Evolutionary conservation across 2,797 vertebrate species (phyloP).

Genomic region (Thamnophis elegans): DNA sequence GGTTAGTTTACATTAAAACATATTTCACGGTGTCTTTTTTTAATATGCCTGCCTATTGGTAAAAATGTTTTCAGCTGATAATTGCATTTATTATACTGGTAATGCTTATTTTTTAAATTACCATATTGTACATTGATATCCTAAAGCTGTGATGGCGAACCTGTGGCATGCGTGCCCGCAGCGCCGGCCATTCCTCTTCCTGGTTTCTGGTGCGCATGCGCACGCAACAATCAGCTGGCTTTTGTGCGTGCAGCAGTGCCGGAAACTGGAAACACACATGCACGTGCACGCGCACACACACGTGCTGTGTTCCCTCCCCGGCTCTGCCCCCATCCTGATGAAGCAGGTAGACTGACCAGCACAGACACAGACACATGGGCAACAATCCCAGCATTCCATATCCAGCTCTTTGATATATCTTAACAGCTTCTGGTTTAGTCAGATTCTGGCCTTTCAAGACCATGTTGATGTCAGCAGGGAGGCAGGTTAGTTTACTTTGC

Average conservation of each 20-base stretch:
- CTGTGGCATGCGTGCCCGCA: too few species aligned
- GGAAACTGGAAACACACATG: too few species aligned
- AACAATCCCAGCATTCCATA: too few species aligned
- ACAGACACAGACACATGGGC: too few species aligned
- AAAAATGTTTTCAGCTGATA: background rate
- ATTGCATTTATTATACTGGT: background rate
- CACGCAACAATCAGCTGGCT: too few species aligned
- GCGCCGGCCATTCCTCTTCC: too few species aligned
- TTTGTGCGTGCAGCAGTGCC: too few species aligned
- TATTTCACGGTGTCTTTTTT: background rate
- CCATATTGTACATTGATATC: background rate
- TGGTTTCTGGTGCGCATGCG: too few species aligned
- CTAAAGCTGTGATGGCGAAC: background rate
- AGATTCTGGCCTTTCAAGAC: background rate
- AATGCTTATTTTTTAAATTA: background rate
- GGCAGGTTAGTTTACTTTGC: background rate
- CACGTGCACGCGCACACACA: too few species aligned
- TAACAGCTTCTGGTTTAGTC: background rate
- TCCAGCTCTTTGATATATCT: background rate
- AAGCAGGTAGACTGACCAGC: background rate
- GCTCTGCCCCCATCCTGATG: background rate
- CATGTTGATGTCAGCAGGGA: background rate
- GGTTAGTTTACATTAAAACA: slow-evolving; percentile 67
- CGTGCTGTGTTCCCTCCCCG: background rate
- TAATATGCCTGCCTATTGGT: background rate